Base-by-base conservation (phyloP, 1,140 invertebrate species). In the Lordiphosa mommai region DNA sequence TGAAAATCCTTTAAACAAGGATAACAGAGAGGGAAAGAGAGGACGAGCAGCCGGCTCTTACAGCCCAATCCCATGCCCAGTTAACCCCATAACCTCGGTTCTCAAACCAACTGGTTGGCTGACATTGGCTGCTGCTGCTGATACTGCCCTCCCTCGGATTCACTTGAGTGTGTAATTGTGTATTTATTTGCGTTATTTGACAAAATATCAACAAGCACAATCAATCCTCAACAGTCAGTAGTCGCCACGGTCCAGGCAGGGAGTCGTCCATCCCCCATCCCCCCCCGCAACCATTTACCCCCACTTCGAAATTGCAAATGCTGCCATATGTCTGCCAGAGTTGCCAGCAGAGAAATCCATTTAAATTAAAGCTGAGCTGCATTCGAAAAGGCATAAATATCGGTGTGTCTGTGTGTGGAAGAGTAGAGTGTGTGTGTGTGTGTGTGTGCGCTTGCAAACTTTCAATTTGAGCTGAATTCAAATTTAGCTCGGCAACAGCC, bases 141-240 rank as follows among this genome's bases (percentile, higher is more conserved):
- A 27, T 36, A 23, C 41, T 14, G 3, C 27, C 27, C 37, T 32
- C 47, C 61, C 50, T 43, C 27, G 67, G 38, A 70, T 43, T 77
- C 77, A 84, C 77, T 84, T 84, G 77, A 84, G 79, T 84, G 77
- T 84, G 77, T 85, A 84, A 84, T 84, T 84, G 77, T 84, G 77
- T 84, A 84, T 84, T 84, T 84, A 84, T 84, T 84, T 84, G 72
- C 79, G 79, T 84, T 84, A 84, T 84, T 84, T 84, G 77, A 84
- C 79, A 84, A 84, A 84, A 84, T 84, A 84, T 84, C 77, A 84
- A 84, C 77, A 84, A 84, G 77, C 77, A 69, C 77, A 84, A 84
- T 84, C 77, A 84, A 84, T 84, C 76, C 76, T 82, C 58, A 44
- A 38, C 77, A 71, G 71, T 71, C 60, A 58, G 76, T 59, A 80